Base-by-base conservation (phyloP, 23 tunicate genomes). In the Oikopleura albicans region DNA sequence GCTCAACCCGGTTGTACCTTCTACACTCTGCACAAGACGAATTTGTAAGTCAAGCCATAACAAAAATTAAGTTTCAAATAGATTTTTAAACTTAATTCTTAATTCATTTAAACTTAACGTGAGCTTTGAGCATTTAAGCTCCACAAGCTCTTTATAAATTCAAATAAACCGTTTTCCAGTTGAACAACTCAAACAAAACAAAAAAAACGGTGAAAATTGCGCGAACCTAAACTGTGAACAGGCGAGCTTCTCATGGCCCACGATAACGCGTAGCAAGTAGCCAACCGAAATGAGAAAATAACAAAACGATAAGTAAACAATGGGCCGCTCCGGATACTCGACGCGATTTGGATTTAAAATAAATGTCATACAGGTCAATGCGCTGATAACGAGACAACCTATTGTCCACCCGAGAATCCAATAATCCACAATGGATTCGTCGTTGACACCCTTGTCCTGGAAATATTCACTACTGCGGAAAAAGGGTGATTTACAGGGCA, bases 161-260 rank as follows among this genome's bases (percentile, higher is more conserved):
- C n/a, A n/a, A n/a, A n/a, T n/a, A n/a, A n/a, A n/a, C n/a, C n/a
- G n/a, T n/a, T n/a, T n/a, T n/a, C n/a, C n/a, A n/a, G n/a, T n/a
- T n/a, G n/a, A n/a, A n/a, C n/a, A n/a, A n/a, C n/a, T n/a, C n/a
- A n/a, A n/a, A n/a, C n/a, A n/a, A n/a, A n/a, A n/a, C n/a, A n/a
- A n/a, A n/a, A n/a, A n/a, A n/a, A n/a, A n/a, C n/a, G n/a, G n/a
- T 75, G 39, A 37, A 83, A 4, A 36, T 83, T 39, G 37, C 8
- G 27, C 31, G 16, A 84, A 16, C 28, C n/a, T 59, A 66, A 8
- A 84, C 86, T 84, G 75, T 1, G 86, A 76, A 83, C 97, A 92
- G 0, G 91, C 92, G 37, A 92, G 92, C 0, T 92, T 90, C 40
- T 89, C 97, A 40, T 92, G 97, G 0, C 97, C 97, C n/a, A 90